A percentile compares a stretch with the other conserved stretches of the same genome.
These are phyloP conservation scores for Crematogaster levior DNA, from an alignment of 2,888 invertebrate genomes.

Conservation along the genomic window DNA sequence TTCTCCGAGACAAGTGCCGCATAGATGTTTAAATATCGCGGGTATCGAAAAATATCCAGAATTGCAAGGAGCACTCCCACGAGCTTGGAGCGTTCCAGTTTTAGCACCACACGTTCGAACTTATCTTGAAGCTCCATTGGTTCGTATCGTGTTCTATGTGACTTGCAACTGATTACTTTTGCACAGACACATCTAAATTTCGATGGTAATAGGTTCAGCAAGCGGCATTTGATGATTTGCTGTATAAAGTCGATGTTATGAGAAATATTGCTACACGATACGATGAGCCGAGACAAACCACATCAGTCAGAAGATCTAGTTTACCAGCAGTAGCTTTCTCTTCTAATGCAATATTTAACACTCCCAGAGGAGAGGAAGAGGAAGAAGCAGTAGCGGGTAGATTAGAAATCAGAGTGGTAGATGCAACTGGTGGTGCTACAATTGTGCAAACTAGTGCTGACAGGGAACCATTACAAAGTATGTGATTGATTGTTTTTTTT, in stretches of 20 bases:
- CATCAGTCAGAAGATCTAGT: slow-evolving; percentile 81
- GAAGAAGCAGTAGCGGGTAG: slow-evolving; percentile 91
- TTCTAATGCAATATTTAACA: slow-evolving; percentile 72
- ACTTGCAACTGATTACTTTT: not conserved
- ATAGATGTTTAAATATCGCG: slow-evolving; percentile 91
- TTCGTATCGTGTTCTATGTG: slow-evolving; percentile 63
- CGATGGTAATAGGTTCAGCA: slow-evolving; percentile 88
- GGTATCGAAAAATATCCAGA: slow-evolving; percentile 93
- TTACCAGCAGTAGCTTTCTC: slow-evolving; percentile 83
- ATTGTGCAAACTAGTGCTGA: slow-evolving; percentile 84
- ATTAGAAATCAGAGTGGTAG: slow-evolving; percentile 92
- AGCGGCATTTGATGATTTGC: slow-evolving; percentile 93
- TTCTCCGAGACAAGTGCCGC: slow-evolving; percentile 83
- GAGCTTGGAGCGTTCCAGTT: slow-evolving; percentile 92
- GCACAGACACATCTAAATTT: not conserved
- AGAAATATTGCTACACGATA: slow-evolving; percentile 91
- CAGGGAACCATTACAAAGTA: slow-evolving; percentile 83
- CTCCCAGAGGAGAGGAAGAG: slow-evolving; percentile 85
- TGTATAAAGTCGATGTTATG: slow-evolving; percentile 94
- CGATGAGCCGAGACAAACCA: slow-evolving; percentile 80
- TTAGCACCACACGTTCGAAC: slow-evolving; percentile 87
- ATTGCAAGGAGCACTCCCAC: slow-evolving; percentile 89
- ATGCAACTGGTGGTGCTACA: slow-evolving; percentile 83
- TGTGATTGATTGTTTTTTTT: slow-evolving; percentile 13
- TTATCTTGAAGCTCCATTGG: slow-evolving; percentile 91